Evolutionary conservation across 2,888 invertebrate genomes (phyloP).

Genomic region (Nebria brevicollis): DNA sequence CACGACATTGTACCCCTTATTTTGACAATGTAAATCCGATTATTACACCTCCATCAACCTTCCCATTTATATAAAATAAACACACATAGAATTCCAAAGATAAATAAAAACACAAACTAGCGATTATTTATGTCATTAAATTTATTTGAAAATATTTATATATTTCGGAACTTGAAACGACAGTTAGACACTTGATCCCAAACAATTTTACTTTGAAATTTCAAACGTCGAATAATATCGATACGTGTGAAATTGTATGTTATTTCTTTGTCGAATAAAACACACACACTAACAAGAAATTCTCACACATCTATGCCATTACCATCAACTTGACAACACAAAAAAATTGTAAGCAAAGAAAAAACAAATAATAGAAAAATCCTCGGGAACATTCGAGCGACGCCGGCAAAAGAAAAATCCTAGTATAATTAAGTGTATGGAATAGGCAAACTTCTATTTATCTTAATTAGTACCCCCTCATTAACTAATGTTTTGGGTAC

Average conservation of each 20-base stretch:
- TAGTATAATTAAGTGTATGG: not conserved
- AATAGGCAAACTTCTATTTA: not conserved
- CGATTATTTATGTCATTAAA: no score
- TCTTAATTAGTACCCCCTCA: not conserved
- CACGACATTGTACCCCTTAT: no score
- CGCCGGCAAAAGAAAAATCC: not conserved
- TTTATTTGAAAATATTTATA: no score
- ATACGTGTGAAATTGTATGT: not conserved
- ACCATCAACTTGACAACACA: not conserved
- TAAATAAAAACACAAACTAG: no score
- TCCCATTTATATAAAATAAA: no score
- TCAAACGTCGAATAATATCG: not conserved
- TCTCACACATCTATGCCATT: not conserved
- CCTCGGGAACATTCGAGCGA: not conserved
- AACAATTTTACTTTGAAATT: not conserved
- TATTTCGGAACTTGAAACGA: no score
- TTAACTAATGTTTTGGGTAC: not conserved
- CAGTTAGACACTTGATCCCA: no score
- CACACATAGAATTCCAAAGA: no score
- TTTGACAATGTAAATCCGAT: no score
- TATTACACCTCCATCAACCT: no score
- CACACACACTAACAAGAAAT: constrained; percentile 8
- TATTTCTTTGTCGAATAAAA: not conserved
- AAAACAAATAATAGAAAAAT: not conserved
- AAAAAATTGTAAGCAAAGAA: not conserved